These are phyloP conservation scores for Poeciliopsis turrubarensis DNA, from an alignment of 2,113 vertebrate species.

Conservation along the genomic window DNA sequence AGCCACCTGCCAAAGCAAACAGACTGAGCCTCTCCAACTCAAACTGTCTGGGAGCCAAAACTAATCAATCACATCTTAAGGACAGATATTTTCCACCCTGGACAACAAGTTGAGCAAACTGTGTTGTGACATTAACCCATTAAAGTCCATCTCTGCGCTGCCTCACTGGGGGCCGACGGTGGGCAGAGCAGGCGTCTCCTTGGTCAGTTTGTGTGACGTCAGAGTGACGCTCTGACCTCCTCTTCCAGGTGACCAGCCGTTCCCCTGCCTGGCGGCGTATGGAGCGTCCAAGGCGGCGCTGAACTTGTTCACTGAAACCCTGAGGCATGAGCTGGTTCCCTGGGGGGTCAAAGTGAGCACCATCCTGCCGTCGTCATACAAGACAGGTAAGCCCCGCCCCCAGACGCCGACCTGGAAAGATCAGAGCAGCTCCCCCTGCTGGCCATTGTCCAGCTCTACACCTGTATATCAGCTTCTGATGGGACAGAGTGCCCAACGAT, in stretches of 20 bases:
- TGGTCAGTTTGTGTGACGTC: conserved; percentile 4
- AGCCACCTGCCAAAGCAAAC: conserved; percentile 34
- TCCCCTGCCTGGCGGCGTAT: conserved; percentile 89
- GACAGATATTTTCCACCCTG: neutral
- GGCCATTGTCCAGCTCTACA: neutral
- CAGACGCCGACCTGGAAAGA: neutral
- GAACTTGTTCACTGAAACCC: conserved; percentile 86
- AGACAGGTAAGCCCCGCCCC: conserved; percentile 82
- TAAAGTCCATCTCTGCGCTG: neutral
- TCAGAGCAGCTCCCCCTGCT: neutral
- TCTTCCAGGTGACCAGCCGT: conserved; percentile 89
- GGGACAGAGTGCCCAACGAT: too few relatives aligned
- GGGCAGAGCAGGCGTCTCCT: neutral
- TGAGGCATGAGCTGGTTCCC: conserved; percentile 88
- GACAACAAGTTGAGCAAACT: neutral
- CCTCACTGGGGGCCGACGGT: neutral
- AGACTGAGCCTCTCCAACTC: conserved; percentile 13
- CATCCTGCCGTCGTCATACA: conserved; percentile 89
- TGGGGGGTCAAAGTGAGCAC: conserved; percentile 91
- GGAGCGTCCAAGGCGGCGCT: conserved; percentile 93
- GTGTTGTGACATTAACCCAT: neutral
- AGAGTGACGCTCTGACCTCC: neutral
- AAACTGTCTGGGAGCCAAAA: conserved; percentile 2
- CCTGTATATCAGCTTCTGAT: too few relatives aligned
- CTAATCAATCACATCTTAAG: conserved; percentile 3